These are phyloP conservation scores for Malurus elegans DNA, from an alignment of 2,113 vertebrate species.

Conservation along the genomic window DNA sequence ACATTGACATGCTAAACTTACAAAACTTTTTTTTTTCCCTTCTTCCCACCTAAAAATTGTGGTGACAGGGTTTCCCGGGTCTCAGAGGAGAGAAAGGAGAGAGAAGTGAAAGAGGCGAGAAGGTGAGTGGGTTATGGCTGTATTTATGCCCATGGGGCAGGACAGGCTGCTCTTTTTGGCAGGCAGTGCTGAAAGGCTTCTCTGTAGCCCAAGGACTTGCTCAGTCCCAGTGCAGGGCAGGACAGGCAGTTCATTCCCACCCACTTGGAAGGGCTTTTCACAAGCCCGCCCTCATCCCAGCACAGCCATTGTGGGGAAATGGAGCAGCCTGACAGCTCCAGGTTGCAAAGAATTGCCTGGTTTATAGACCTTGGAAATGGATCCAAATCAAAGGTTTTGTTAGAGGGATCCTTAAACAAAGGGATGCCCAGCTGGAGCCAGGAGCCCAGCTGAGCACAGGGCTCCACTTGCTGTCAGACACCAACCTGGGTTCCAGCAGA, in stretches of 20 bases:
- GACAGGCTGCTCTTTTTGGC: background rate
- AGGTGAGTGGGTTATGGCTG: slow-evolving; percentile 72
- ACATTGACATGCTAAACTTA: background rate
- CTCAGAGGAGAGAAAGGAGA: slow-evolving; percentile 89
- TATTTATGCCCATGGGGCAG: background rate
- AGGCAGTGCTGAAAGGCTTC: background rate
- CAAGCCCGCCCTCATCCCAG: background rate
- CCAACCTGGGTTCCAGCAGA: background rate
- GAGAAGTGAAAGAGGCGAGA: slow-evolving; percentile 88
- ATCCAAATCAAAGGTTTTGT: background rate
- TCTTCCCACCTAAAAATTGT: background rate
- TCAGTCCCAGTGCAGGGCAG: background rate
- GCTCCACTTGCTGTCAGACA: background rate
- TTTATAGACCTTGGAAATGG: background rate
- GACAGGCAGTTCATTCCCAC: background rate
- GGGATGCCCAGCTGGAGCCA: background rate
- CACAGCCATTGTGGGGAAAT: background rate
- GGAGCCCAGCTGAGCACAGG: background rate
- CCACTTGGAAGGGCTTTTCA: background rate
- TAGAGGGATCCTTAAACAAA: background rate
- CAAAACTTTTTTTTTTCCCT: background rate
- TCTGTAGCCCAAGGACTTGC: background rate
- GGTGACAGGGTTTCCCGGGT: slow-evolving; percentile 88
- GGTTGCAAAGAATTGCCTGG: background rate
- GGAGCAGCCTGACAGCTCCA: background rate